Evolutionary conservation across 1,140 invertebrate genomes (phyloP).

Genomic region (Temnothorax longispinosus): DNA sequence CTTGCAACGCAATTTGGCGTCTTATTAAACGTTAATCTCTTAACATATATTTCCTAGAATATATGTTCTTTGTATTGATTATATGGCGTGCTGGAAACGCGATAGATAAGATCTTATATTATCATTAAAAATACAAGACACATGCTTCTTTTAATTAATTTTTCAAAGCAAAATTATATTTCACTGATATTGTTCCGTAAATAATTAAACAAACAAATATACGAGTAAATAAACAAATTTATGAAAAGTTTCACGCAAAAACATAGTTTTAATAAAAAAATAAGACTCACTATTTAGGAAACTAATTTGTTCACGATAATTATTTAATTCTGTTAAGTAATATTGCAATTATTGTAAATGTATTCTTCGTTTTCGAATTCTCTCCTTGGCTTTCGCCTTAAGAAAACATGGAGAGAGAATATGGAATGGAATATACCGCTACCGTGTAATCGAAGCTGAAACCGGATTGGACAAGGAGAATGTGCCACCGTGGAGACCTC

Average conservation of each 20-base stretch:
- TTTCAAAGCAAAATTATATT: neutral
- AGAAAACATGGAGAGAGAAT: neutral
- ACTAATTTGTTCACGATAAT: neutral
- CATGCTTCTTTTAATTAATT: neutral
- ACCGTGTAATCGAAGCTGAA: slow-evolving; percentile 64
- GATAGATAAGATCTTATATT: slow-evolving; percentile 37
- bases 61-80: slow-evolving; percentile 34
- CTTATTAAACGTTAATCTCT: slow-evolving; percentile 1
- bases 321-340: neutral
- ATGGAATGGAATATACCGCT: slow-evolving; percentile 41
- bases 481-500: slow-evolving; percentile 52
- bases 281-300: neutral
- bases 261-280: neutral
- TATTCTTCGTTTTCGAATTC: neutral
- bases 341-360: neutral
- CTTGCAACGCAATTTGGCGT: neutral
- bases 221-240: neutral
- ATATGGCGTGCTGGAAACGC: neutral
- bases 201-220: no score
- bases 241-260: neutral
- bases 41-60: neutral
- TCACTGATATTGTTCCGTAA: neutral
- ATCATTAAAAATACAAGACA: slow-evolving; percentile 26
- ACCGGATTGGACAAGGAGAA: slow-evolving; percentile 67
- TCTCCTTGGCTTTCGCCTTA: neutral